Evolutionary conservation across 2,888 invertebrate species (phyloP), one percentile per base, ranked within the genome.

Genomic region (Sisyra nigra): DNA sequence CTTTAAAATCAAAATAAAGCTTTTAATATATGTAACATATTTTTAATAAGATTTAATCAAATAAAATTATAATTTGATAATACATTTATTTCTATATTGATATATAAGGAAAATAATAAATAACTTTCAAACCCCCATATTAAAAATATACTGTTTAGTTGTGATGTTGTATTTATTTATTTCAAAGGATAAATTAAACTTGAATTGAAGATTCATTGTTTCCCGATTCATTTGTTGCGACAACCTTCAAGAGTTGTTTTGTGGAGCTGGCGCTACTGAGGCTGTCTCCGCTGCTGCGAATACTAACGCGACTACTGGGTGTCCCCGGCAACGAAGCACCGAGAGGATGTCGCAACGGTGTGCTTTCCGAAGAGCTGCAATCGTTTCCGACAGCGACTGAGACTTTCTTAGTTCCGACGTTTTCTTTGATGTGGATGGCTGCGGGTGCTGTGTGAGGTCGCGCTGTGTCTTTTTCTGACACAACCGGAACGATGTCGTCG

Each of bases 221-320:
- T n/a, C 50, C 31, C 31, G 17, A 10, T 17, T 36, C 49, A 43
- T 54, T 54, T 31, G 50, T 51, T 44, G 58, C 60, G 49, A 65
- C 66, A 13, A 69, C 63, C 44, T 73, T 70, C 49, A 84, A 67
- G 49, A 84, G 62, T 57, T 82, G 79, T 18, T 80, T 72, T 3
- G 84, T 81, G 36, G 84, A 84, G n/a, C 81, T 80, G 44, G 78
- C 77, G 6, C 84, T 84, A 52, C 82, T 81, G 63, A 82, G 85
- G 54, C 84, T 84, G 57, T 85, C 85, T 44, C 79, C 82, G 46
- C 83, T 84, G 48, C 84, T 83, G 39, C 83, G 74, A 48, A 73
- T 72, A 57, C 75, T 76, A 14, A 71, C 67, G 54, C 72, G 71
- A 47, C 76, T 76, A 46, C 79, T 66, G 7, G 83, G 83, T 5